phyloP scores from a whole-genome alignment of 2,888 invertebrate species.

The Lumbricus terrestris region DNA sequence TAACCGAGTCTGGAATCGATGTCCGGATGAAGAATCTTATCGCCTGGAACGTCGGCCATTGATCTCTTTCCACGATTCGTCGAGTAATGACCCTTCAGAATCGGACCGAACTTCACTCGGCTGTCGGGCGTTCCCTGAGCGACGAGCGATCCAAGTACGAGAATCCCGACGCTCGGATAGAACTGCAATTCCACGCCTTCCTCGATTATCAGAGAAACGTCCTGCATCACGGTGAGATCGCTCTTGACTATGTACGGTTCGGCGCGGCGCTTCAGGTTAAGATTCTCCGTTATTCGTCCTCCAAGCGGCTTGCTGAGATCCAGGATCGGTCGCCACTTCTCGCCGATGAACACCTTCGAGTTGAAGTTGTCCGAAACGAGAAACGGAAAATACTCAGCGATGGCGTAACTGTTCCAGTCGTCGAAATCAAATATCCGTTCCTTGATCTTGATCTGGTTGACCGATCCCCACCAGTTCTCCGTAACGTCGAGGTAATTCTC shows the following conservation, averaged over 20 bases:
- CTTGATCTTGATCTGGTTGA: constrained; percentile 64
- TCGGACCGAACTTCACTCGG: constrained; percentile 32
- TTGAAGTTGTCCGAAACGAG: constrained; percentile 65
- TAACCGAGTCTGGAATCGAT: constrained; percentile 19
- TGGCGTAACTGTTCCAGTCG: constrained; percentile 97
- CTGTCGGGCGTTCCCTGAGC: constrained; percentile 70
- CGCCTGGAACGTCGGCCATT: not conserved
- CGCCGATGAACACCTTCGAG: constrained; percentile 43
- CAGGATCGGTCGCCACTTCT: constrained; percentile 41
- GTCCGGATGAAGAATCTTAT: constrained; percentile 20
- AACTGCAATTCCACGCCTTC: constrained; percentile 90
- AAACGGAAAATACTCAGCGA: constrained; percentile 86
- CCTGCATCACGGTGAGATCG: constrained; percentile 96
- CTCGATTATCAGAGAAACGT: constrained; percentile 78
- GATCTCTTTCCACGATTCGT: constrained; percentile 6
- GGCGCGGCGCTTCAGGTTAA: constrained; percentile 43
- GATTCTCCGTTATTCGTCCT: constrained; percentile 67
- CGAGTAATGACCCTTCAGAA: not conserved
- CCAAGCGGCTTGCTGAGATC: constrained; percentile 49
- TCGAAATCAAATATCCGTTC: constrained; percentile 93
- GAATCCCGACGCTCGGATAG: constrained; percentile 89
- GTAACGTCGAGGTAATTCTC: constrained; percentile 82
- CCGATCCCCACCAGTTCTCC: constrained; percentile 96
- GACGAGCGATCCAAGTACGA: constrained; percentile 84
- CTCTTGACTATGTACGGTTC: constrained; percentile 66